Evolutionary conservation across 2,797 vertebrate species (phyloP).

Genomic region (Lacerta bilineata): DNA sequence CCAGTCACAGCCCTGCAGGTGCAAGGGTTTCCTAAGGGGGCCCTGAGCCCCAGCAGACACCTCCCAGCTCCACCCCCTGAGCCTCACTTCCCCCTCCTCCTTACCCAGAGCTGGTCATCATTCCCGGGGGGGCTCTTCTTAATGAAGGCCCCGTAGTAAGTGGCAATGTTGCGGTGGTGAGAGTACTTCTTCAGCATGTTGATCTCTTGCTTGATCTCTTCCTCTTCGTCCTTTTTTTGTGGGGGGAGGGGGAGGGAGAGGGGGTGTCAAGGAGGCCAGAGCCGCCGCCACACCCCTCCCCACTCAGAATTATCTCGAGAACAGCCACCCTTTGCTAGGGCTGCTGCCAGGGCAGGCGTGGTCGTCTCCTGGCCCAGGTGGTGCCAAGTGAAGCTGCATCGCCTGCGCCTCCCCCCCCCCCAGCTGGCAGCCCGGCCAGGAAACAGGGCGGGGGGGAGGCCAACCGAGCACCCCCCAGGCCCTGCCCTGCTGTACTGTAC

Average conservation of each 20-base stretch:
- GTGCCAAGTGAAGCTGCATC: no score
- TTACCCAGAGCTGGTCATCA: constrained; percentile 94
- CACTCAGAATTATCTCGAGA: background rate
- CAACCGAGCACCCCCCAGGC: background rate
- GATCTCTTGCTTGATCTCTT: constrained; percentile 97
- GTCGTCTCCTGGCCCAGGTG: background rate
- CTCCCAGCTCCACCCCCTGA: background rate
- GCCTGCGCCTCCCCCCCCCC: background rate
- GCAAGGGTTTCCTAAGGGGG: background rate
- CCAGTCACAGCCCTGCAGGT: background rate
- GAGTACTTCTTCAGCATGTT: constrained; percentile 98
- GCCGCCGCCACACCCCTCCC: no score
- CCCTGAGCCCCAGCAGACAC: no score
- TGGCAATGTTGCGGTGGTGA: constrained; percentile 95
- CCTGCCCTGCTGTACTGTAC: constrained; percentile 42
- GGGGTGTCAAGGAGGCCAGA: rapidly evolving
- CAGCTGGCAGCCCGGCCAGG: no score
- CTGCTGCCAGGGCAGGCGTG: background rate
- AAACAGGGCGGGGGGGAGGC: background rate
- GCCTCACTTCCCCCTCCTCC: constrained; percentile 31
- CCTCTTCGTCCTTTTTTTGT: constrained; percentile 86
- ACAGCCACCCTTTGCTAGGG: background rate
- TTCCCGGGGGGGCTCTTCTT: constrained; percentile 95
- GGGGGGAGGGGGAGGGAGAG: no score
- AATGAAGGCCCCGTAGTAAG: constrained; percentile 94